These are phyloP conservation scores for Empidonax traillii DNA, from an alignment of 2,113 vertebrate species.

Conservation along the genomic window DNA sequence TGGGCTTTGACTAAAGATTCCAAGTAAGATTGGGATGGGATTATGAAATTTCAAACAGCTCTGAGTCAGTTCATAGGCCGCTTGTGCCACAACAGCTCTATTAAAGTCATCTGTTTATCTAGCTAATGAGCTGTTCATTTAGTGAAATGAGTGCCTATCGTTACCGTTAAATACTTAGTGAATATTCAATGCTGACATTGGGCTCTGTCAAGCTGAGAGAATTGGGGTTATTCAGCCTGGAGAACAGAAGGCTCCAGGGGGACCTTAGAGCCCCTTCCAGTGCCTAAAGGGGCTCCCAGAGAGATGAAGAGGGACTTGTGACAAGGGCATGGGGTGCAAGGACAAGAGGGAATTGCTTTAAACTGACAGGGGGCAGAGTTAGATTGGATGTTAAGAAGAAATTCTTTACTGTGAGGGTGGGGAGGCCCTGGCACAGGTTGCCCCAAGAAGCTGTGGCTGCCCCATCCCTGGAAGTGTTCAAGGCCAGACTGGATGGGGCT, in stretches of 20 bases:
- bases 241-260: neutral
- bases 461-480: neutral
- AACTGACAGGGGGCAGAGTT: neutral
- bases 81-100: neutral
- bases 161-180: neutral
- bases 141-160: neutral
- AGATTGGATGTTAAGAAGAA: neutral
- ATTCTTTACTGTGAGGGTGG: neutral
- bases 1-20: neutral
- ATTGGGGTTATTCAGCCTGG: neutral
- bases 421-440: neutral
- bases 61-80: neutral
- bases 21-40: neutral
- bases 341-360: neutral
- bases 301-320: neutral
- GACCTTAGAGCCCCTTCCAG: neutral
- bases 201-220: neutral
- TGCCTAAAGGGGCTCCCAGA: neutral
- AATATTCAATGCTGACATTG: neutral
- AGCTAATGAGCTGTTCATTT: neutral
- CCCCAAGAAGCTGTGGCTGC: neutral
- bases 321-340: neutral
- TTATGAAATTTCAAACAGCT: neutral
- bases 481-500: neutral
- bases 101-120: neutral